phyloP scores from a whole-genome alignment of 2,888 invertebrate genomes.

The Leptinotarsa haldemani region DNA sequence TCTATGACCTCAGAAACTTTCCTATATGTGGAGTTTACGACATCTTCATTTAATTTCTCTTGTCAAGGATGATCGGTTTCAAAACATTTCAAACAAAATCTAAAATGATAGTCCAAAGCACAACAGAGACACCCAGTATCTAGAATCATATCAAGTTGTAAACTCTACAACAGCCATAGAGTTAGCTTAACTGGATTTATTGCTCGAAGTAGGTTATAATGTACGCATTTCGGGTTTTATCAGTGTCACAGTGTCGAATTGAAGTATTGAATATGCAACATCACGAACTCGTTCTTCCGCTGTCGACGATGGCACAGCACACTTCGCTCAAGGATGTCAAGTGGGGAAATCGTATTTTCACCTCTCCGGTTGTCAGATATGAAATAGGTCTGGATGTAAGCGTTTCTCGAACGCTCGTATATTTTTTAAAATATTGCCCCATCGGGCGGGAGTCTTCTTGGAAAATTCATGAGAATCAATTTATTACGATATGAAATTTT shows the following conservation, averaged over 20 bases:
- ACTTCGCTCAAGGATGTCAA: conserved; percentile 12
- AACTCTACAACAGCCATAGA: neutral
- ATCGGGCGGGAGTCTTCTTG: neutral
- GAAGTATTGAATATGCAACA: conserved; percentile 15
- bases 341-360: conserved; percentile 11
- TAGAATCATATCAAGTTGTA: no score
- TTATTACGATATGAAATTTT: neutral
- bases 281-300: conserved; percentile 17
- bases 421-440: conserved; percentile 2
- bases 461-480: conserved; percentile 14
- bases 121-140: no score
- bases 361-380: conserved; percentile 11
- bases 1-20: no score
- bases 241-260: conserved; percentile 15
- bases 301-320: conserved; percentile 16
- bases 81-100: no score
- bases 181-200: conserved; percentile 2
- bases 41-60: no score
- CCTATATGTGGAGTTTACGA: no score
- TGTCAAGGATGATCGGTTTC: no score
- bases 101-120: no score
- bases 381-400: conserved; percentile 5
- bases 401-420: conserved; percentile 6
- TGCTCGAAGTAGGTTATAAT: neutral
- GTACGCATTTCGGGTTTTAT: conserved; percentile 4